Evolutionary conservation across 2,888 invertebrate genomes (phyloP), one percentile per base, ranked within the genome.

Genomic region (Lasiommata megera): DNA sequence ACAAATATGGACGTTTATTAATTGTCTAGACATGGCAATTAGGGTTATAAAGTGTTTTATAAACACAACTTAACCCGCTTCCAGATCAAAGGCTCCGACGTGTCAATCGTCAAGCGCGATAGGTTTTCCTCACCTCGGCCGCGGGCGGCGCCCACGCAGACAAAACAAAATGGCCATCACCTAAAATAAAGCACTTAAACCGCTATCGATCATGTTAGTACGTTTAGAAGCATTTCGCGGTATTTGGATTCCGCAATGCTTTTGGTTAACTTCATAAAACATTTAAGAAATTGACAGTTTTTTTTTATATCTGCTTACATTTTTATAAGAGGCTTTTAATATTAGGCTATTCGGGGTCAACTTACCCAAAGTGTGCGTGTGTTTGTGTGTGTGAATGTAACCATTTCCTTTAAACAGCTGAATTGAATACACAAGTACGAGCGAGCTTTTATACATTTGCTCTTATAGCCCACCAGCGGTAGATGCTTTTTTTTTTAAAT

Each of bases 171-270:
- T 71, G 70, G 74, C 47, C 52, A 47, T 18, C 77, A 74, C 72
- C 76, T 72, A 70, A 81, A 84, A 84, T 84, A 84, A 81, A 84
- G 71, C 86, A 85, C 87, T 88, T 82, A 82, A 74, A 79, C 73
- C 68, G 71, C 75, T 65, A 77, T 84, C 73, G 78, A 84, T 83
- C 81, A 79, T 65, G 67, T 58, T n/a, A n/a, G n/a, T 23, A 23
- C 31, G 11, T 12, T 6, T 6, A 14, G 29, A 66, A 77, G 67
- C 58, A 64, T 29, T 60, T 51, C 16, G 63, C 61, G 57, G 56
- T 48, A 59, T 55, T 41, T 8, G 53, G 38, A 16, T 55, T 52
- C 50, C 50, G 46, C 9, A 1, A 2, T 11, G 38, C 6, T 38
- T 38, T 50, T 3, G 7, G 23, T 23, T 3, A 23, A 23, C 2